Evolutionary conservation across 2,888 invertebrate species (phyloP), one percentile per base, ranked within the genome.

Genomic region (Drosophila percnosoma): DNA sequence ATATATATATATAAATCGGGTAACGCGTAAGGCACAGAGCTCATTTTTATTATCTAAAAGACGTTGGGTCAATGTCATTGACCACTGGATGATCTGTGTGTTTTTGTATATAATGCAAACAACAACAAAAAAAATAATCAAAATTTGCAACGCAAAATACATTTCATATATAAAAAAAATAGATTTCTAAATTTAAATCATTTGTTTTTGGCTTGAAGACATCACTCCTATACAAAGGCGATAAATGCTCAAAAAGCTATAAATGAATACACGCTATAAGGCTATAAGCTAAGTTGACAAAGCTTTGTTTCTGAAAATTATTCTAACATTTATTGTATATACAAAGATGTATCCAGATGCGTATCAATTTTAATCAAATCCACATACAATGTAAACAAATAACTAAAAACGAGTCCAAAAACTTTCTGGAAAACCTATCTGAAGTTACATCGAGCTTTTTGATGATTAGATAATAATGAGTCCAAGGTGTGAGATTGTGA

Each of bases 61-160:
- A 34, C 51, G 4, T 42, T 36, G 31, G 55, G 66, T 79, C 45
- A 60, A 54, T 80, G 66, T 55, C 61, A 78, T 54, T 64, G 68
- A 53, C 42, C 65, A 61, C n/a, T 59, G 18, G 13, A 36, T 55
- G 31, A 61, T 40, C 27, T 34, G 8, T 24, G 27, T 54, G 18
- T 49, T 52, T 31, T 3, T 36, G 5, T 38, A 27, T 34, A 58
- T 8, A 13, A 15, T 13, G 48, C n/a, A 54, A 69, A 64, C 38
- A 18, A 38, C 8, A 40, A 5, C 2, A 31, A 11, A 4, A 11
- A 21, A 45, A 1, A 45, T n/a, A 15, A 21, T 33, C 13, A 21
- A 15, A 21, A 45, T 29, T 45, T 71, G 48, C 51, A 55, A 70
- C 49, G 74, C 57, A 70, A 65, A 60, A 53, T 38, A 31, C 1